Conservation (phyloP, 1,140 invertebrate genomes). For the Megalopta genalis region DNA sequence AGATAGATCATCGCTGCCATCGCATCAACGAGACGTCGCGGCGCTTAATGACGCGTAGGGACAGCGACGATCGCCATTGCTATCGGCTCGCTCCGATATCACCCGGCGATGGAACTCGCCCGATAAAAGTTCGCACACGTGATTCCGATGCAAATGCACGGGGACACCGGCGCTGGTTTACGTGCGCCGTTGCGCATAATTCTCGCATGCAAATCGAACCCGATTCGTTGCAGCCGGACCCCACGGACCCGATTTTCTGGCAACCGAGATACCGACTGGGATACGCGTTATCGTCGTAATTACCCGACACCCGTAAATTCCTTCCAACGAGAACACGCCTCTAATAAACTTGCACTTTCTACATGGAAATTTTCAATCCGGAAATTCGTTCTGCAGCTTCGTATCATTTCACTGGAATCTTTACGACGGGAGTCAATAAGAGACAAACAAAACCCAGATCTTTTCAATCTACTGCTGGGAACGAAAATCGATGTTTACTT, state of each 20-base stretch:
- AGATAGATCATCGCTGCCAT: neutral
- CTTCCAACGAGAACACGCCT: neutral
- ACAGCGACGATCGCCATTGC: no score
- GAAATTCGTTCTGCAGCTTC: no score
- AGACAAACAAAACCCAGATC: no score
- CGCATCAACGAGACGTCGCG: neutral
- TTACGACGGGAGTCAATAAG: no score
- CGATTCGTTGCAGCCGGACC: neutral
- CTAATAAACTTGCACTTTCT: no score
- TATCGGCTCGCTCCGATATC: neutral
- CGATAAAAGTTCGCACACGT: neutral
- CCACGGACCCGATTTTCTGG: neutral
- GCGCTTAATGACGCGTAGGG: neutral
- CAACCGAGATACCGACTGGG: neutral
- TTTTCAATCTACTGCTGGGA: no score
- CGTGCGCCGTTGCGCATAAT: neutral
- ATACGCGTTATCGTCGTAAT: neutral
- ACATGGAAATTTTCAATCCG: no score
- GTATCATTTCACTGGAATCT: no score
- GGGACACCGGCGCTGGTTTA: neutral
- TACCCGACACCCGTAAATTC: neutral
- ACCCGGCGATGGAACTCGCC: neutral
- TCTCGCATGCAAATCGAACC: neutral
- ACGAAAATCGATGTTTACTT: no score
- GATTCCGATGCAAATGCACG: slow-evolving; percentile 8